Percentiles rank a stretch among this genome's conserved stretches.
These are phyloP conservation scores for Serranus cabrilla DNA, from an alignment of 2,797 vertebrate genomes.

Conservation along the genomic window DNA sequence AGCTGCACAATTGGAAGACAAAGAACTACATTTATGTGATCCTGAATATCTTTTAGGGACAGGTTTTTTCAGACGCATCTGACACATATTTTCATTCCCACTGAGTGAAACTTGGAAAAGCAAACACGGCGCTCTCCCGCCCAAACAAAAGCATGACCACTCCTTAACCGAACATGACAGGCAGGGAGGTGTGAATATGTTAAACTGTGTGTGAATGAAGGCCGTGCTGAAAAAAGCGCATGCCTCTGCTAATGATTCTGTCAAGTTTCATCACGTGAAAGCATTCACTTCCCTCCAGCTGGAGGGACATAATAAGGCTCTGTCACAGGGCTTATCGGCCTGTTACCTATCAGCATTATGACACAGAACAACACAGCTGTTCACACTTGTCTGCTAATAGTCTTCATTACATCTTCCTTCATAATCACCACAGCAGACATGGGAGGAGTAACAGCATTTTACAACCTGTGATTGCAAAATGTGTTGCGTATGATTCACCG, in stretches of 20 bases:
- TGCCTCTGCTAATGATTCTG: conserved; percentile 54
- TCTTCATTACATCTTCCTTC: conserved; percentile 30
- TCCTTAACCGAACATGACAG: conserved; percentile 38
- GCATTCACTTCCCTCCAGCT: conserved; percentile 47
- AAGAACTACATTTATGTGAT: conserved; percentile 2
- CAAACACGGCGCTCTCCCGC: background rate
- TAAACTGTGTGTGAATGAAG: conserved; percentile 11
- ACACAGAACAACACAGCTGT: conserved; percentile 62
- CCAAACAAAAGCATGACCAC: conserved; percentile 17
- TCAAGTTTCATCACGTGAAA: conserved; percentile 63
- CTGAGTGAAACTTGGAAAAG: background rate
- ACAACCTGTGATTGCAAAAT: background rate
- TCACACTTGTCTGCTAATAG: conserved; percentile 34
- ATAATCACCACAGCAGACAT: conserved; percentile 11
- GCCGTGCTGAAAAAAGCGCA: conserved; percentile 1
- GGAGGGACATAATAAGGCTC: conserved; percentile 39
- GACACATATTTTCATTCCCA: conserved; percentile 1
- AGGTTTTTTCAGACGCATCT: background rate
- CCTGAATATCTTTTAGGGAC: background rate
- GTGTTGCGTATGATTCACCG: background rate
- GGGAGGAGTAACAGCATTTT: conserved; percentile 16
- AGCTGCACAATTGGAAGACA: background rate
- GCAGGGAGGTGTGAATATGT: conserved; percentile 24
- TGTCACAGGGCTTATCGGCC: conserved; percentile 34
- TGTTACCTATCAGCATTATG: conserved; percentile 42